Conservation (phyloP, 2,113 vertebrate species). For the Nothocercus julius region DNA sequence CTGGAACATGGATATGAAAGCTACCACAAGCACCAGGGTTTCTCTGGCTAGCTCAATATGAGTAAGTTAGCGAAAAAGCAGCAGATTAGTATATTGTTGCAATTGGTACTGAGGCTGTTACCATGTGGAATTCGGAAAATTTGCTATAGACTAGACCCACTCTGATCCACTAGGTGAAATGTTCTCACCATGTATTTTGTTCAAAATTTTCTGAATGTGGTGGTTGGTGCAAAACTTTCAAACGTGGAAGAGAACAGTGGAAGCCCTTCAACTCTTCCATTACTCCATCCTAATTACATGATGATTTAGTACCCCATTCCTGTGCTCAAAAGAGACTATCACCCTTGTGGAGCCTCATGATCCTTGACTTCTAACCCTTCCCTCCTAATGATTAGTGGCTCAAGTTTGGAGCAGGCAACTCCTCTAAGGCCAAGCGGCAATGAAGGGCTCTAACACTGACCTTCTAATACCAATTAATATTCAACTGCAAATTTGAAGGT, state of each 20-base stretch:
- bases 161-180: neutral
- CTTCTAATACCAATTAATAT: neutral
- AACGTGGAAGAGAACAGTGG: neutral
- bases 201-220: neutral
- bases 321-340: neutral
- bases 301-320: neutral
- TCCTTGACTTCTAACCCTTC: neutral
- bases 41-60: neutral
- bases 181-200: neutral
- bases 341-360: neutral
- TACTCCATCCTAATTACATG: neutral
- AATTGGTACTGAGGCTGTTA: neutral
- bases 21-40: neutral
- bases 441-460: neutral
- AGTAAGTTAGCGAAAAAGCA: neutral
- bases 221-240: neutral
- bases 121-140: neutral
- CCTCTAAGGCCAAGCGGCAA: neutral
- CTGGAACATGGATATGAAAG: neutral
- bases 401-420: neutral
- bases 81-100: neutral
- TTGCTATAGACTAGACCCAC: neutral
- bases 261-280: neutral
- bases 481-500: neutral
- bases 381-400: neutral